phyloP scores from a whole-genome alignment of 2,113 vertebrate species.

The Bos taurus region ARS-UCD2.0 NC_037343.1:55105001-55105500 shows the following conservation, averaged over 20 bases:
- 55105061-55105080: neutral
- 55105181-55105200: neutral
- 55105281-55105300: neutral
- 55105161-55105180: neutral
- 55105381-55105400: neutral
- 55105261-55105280: neutral
- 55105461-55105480: neutral
- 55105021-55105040: neutral
- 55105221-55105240: neutral
- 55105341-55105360: neutral
- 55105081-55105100: neutral
- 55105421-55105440: neutral
- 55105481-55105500: neutral
- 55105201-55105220: neutral
- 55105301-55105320: neutral
- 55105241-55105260: neutral
- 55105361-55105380: neutral
- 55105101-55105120: neutral
- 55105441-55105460: neutral
- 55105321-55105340: neutral
- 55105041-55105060: neutral
- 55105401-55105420: too few species aligned
- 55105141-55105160: neutral
- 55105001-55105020: neutral
- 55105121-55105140: neutral